Evolutionary conservation across 1,140 invertebrate genomes (phyloP), one percentile per base, ranked within the genome.

Genomic region (Papilio glaucus): DNA sequence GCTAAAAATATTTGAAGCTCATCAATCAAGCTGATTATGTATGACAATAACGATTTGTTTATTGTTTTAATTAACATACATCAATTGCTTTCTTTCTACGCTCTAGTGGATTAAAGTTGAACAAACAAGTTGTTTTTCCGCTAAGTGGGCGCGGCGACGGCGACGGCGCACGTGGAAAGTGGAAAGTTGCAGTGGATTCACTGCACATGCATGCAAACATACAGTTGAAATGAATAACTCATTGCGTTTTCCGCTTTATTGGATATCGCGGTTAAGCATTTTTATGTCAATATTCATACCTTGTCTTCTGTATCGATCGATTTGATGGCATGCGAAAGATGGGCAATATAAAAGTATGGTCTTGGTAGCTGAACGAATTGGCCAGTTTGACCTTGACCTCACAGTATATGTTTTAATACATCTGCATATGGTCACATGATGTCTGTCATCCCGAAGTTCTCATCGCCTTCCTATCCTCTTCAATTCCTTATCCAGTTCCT

Each of bases 101-200:
- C 85, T 91, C 84, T 85, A 87, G 79, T 90, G 85, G 79, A 86
- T 82, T 86, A 62, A 80, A 87, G 84, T 84, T 77, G 75, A 76
- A 85, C 82, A 91, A 89, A 92, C 88, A 84, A 85, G 84, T 84
- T 79, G 73, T 90, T 88, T 90, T 89, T 90, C 88, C 86, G 83
- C 85, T 84, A 85, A 85, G 81, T 77, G 78, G 81, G 77, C 79
- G 85, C 82, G 84, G 77, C 74, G 78, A 76, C 63, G 65, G 42
- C 42, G 42, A 8, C 49, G 21, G 83, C 75, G 81, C 80, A 83
- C 78, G 81, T 91, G 86, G 89, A 92, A 92, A 92, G 90, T 92
- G 87, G 90, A 92, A 92, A 92, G 89, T 88, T 82, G 80, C 83
- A 79, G 86, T 85, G 87, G 84, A 88, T 80, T 90, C 86, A 87